Conservation (phyloP, 2,797 vertebrate species). For the Rhabdomys pumilio region DNA sequence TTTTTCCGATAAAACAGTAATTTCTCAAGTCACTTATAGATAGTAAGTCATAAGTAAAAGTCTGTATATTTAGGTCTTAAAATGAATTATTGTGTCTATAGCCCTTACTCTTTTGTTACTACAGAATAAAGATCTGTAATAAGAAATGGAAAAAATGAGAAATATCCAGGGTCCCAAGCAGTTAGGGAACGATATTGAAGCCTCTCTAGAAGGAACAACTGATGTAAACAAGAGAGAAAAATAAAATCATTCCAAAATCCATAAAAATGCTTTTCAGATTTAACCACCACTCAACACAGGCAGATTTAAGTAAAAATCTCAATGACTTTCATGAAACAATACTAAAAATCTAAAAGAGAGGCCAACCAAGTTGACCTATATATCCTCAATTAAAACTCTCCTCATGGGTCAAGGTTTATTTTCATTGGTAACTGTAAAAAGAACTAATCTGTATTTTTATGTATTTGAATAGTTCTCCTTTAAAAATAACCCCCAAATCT, state of each 20-base stretch:
- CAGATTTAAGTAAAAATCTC: constrained; percentile 69
- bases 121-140: neutral
- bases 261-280: constrained; percentile 44
- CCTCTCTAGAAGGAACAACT: neutral
- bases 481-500: constrained; percentile 58
- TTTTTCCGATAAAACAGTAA: constrained; percentile 1
- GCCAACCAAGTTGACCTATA: fast-evolving
- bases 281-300: constrained; percentile 64
- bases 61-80: neutral
- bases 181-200: neutral
- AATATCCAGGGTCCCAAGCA: neutral
- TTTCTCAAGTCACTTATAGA: neutral
- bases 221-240: neutral
- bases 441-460: constrained; percentile 70
- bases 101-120: neutral
- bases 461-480: constrained; percentile 75
- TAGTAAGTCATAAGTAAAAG: neutral
- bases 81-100: neutral
- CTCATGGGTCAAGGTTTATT: constrained; percentile 40
- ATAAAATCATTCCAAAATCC: neutral
- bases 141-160: neutral
- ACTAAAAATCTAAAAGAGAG: constrained; percentile 60
- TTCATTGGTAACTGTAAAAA: constrained; percentile 69
- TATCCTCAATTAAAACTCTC: constrained; percentile 45
- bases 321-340: constrained; percentile 79